Evolutionary conservation across 2,797 vertebrate genomes (phyloP), one percentile per base, ranked within the genome.

Genomic region (Steatocranus sp.): DNA sequence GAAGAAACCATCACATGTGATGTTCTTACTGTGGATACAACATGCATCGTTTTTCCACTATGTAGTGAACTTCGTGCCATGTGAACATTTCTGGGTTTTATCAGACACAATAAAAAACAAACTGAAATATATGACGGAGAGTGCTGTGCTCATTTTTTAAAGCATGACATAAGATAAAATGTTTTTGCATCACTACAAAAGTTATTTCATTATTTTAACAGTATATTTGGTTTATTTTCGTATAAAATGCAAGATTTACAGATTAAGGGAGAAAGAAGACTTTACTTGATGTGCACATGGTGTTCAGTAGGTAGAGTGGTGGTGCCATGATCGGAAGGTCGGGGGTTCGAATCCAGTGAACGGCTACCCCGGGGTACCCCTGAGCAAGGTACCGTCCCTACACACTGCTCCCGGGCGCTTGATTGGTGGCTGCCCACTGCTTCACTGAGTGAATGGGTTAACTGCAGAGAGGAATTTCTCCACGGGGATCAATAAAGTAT

Each of bases 21-120:
- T 51, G 81, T 79, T 10, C 20, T 80, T 36, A 41, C 27, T 85
- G 68, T 82, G 58, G 58, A 70, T 41, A 51, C 43, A 41, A 77
- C 77, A 79, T 61, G 23, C 10, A 30, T 46, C 53, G 3, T 77
- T 41, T 84, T 51, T 85, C 54, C 77, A 80, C 18, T 38, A 58
- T 32, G 43, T 56, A 79, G 38, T 68, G 48, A 68, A 76, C 20
- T 51, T 79, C 11, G 73, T 18, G 23, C 75, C 79, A 79, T 38
- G 50, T 87, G 63, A 46, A 84, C 41, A 27, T 88, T 74, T 77
- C 80, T 80, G 38, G 79, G 75, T 90, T 89, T 79, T 85, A 83
- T 78, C 70, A 88, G 84, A 83, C 46, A 87, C 75, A 93, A 93
- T 91, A 86, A 92, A 94, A 81, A 92, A 82, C 53, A 36, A 79